These are phyloP conservation scores for Andrena marginata DNA, from an alignment of 2,888 invertebrate genomes.

Conservation along the genomic window DNA sequence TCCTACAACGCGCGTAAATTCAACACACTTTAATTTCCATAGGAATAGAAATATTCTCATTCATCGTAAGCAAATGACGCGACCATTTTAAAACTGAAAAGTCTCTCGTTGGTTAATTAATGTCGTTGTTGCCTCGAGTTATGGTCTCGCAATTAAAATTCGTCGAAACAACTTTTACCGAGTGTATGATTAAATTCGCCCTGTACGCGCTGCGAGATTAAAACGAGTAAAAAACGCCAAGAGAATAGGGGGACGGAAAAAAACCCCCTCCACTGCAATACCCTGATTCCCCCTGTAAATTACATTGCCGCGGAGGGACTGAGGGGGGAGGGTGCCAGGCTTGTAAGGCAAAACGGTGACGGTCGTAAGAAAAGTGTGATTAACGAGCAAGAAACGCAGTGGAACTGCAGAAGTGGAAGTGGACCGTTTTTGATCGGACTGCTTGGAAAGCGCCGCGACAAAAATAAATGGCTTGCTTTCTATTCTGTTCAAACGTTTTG, in stretches of 20 bases:
- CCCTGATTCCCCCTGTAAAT: constrained; percentile 29
- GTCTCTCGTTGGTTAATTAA: constrained; percentile 1
- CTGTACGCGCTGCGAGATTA: not conserved
- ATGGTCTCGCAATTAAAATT: constrained; percentile 1
- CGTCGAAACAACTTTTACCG: not conserved
- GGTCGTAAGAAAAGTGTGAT: constrained; percentile 60
- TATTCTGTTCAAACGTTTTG: not conserved
- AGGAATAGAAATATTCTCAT: not conserved
- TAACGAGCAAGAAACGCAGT: constrained; percentile 49
- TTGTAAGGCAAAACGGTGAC: constrained; percentile 31
- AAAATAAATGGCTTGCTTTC: constrained; percentile 9
- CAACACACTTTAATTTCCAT: not conserved
- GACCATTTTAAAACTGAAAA: not conserved
- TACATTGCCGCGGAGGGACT: constrained; percentile 1
- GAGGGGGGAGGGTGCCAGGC: constrained; percentile 19
- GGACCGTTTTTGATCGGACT: constrained; percentile 41
- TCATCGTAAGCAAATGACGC: not conserved
- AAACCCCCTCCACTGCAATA: not conserved
- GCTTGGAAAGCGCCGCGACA: not conserved
- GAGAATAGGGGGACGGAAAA: not conserved
- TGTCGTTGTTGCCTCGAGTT: not conserved
- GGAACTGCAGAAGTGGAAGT: constrained; percentile 21
- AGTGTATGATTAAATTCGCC: not conserved
- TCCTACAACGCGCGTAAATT: not conserved
- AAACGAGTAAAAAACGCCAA: not conserved